A percentile compares a stretch with the other conserved stretches of the same genome.
Evolutionary conservation across 2,113 vertebrate genomes (phyloP).

Genomic region (Synchiropus splendidus): DNA sequence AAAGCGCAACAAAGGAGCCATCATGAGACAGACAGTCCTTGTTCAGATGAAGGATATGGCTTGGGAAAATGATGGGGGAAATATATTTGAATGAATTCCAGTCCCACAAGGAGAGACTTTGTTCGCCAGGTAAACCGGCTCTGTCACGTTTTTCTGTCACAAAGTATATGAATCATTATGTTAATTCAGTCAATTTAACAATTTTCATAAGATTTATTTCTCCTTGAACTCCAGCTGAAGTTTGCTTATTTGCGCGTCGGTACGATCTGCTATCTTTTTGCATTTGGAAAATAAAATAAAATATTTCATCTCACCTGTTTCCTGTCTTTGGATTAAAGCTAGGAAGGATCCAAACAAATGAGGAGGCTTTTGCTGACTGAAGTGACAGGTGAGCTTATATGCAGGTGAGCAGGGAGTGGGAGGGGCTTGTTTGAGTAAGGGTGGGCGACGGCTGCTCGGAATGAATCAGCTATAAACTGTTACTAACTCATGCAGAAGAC

Average conservation of each 20-base stretch:
- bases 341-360: slow-evolving; percentile 17
- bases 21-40: slow-evolving; percentile 46
- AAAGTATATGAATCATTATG: too few species aligned
- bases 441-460: too few species aligned
- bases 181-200: too few species aligned
- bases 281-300: not conserved
- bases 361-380: slow-evolving; percentile 24
- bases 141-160: too few species aligned
- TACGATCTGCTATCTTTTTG: not conserved
- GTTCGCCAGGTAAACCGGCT: slow-evolving; percentile 24
- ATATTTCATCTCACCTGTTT: slow-evolving; percentile 26
- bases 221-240: not conserved
- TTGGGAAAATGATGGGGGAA: slow-evolving; percentile 49
- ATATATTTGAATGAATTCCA: slow-evolving; percentile 46
- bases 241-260: too few species aligned
- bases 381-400: slow-evolving; percentile 51
- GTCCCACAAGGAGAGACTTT: slow-evolving; percentile 30
- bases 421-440: slow-evolving; percentile 18
- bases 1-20: slow-evolving; percentile 47
- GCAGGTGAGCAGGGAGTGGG: slow-evolving; percentile 39
- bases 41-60: slow-evolving; percentile 50
- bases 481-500: too few species aligned
- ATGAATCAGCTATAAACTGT: too few species aligned
- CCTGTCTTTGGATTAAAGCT: slow-evolving; percentile 5
- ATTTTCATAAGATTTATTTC: not conserved